These are phyloP conservation scores for Poecilobothrus nobilitatus DNA, from an alignment of 2,888 invertebrate genomes.

Conservation along the genomic window DNA sequence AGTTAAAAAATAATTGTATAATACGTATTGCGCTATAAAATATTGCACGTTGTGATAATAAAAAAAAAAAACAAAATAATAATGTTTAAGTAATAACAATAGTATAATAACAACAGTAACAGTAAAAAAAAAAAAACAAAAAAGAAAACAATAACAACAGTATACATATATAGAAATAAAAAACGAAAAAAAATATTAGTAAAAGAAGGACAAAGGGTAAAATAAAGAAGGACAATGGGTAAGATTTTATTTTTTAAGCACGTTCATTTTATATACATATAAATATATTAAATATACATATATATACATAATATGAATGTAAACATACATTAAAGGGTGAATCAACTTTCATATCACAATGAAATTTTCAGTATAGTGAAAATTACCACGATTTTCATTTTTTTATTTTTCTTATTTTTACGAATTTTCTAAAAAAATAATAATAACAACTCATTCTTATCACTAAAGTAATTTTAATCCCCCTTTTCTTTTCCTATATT, in stretches of 20 bases:
- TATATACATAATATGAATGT: not conserved
- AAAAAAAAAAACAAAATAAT: not conserved
- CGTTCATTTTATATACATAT: not conserved
- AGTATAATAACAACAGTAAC: not conserved
- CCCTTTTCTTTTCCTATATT: not conserved
- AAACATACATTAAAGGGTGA: not conserved
- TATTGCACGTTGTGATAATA: conserved; percentile 1
- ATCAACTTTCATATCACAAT: not conserved
- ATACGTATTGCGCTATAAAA: not conserved
- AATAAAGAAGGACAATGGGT: not conserved
- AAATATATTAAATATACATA: not conserved
- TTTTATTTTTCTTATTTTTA: too few species aligned
- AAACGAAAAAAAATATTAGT: too few species aligned
- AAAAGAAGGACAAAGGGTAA: not conserved
- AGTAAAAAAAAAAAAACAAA: too few species aligned
- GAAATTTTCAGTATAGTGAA: not conserved
- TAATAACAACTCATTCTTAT: not conserved
- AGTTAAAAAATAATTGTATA: not conserved
- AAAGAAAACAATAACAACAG: too few species aligned
- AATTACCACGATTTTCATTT: not conserved
- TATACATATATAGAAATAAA: too few species aligned
- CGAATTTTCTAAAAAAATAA: not conserved
- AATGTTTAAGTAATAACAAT: conserved; percentile 6
- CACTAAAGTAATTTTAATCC: not conserved
- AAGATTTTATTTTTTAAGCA: not conserved